Evolutionary conservation across 1,140 invertebrate genomes (phyloP).

Genomic region (Trichoplusia ni): DNA sequence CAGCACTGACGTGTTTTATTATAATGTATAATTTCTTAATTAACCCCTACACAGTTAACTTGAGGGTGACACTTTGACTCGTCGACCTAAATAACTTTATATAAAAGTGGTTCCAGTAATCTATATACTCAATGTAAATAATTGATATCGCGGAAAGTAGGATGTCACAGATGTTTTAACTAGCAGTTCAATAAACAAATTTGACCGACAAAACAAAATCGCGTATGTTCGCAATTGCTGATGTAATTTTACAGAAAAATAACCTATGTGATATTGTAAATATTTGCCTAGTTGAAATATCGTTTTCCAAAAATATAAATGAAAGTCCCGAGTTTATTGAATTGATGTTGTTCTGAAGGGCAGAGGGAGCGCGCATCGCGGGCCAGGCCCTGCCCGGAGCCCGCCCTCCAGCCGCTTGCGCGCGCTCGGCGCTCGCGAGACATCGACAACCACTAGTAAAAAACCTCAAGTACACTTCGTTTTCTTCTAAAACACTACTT

Average conservation of each 20-base stretch:
- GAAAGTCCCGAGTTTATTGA: slow-evolving; percentile 29
- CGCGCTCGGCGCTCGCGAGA: neutral
- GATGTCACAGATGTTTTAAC: slow-evolving; percentile 23
- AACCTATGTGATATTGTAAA: slow-evolving; percentile 42
- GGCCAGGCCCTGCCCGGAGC: neutral
- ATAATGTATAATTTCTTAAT: slow-evolving; percentile 1
- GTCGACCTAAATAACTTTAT: slow-evolving; percentile 20
- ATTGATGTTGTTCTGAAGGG: neutral
- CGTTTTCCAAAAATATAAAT: slow-evolving; percentile 59
- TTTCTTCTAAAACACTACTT: slow-evolving; percentile 48
- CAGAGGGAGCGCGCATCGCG: neutral
- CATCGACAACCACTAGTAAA: slow-evolving; percentile 39
- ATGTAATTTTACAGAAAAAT: slow-evolving; percentile 41
- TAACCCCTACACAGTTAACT: slow-evolving; percentile 4
- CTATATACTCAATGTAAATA: slow-evolving; percentile 38
- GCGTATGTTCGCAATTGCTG: slow-evolving; percentile 18
- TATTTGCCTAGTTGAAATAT: slow-evolving; percentile 36
- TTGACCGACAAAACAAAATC: slow-evolving; percentile 36
- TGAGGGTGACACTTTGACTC: neutral
- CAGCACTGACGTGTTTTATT: neutral
- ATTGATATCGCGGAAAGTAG: slow-evolving; percentile 42
- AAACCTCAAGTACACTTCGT: slow-evolving; percentile 52
- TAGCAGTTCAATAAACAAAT: slow-evolving; percentile 35
- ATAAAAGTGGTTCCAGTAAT: slow-evolving; percentile 21
- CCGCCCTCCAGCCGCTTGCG: neutral